Evolutionary conservation across 2,113 vertebrate species (phyloP).

Genomic region (Tringa solitaria): DNA sequence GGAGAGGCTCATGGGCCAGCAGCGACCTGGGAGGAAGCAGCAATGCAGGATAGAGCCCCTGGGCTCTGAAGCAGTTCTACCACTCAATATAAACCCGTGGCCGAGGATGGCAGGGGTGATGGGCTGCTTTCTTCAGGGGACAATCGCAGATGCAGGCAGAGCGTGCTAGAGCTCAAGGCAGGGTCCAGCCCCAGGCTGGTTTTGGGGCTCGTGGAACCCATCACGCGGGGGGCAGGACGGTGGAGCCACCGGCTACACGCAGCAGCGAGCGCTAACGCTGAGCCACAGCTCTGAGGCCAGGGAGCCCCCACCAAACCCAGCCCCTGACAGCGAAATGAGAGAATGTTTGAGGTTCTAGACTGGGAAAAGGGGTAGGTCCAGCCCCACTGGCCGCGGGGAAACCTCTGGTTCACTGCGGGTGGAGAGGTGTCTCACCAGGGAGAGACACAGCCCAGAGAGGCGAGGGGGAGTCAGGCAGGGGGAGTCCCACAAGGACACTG

Average conservation of each 20-base stretch:
- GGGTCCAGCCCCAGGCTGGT: no score
- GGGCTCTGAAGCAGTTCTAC: neutral
- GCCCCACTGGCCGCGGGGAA: neutral
- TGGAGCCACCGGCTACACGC: fast-evolving
- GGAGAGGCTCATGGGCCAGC: neutral
- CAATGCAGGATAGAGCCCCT: no score
- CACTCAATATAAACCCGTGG: neutral
- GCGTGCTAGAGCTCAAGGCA: neutral
- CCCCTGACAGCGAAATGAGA: neutral
- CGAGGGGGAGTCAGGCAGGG: neutral
- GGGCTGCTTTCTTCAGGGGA: neutral
- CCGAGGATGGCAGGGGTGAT: neutral
- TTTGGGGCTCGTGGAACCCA: neutral
- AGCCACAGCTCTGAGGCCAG: neutral
- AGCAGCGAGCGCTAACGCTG: fast-evolving
- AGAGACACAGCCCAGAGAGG: neutral
- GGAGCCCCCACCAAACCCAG: neutral
- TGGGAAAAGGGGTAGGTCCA: neutral
- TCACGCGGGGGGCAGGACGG: fast-evolving
- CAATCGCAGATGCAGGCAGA: neutral
- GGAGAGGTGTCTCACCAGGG: neutral
- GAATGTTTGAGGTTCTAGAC: neutral
- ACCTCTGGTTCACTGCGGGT: fast-evolving
- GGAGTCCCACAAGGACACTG: neutral
- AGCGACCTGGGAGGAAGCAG: neutral